phyloP scores from a whole-genome alignment of 2,113 vertebrate genomes.

The Tragelaphus scriptus region DNA sequence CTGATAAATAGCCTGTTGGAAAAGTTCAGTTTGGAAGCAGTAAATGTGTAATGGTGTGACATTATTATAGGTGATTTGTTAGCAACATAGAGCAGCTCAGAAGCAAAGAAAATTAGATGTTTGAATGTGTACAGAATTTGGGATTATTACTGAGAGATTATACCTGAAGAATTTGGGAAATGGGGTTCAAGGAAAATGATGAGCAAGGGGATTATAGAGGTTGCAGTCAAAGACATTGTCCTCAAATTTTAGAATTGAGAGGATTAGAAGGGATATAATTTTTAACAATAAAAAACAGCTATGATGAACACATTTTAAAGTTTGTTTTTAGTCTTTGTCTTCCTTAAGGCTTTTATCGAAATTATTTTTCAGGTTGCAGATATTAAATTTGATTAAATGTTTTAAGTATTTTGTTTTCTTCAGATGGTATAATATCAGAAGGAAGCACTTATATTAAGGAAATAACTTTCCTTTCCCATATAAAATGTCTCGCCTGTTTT shows the following conservation, averaged over 20 bases:
- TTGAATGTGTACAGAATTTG: neutral
- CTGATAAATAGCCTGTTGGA: neutral
- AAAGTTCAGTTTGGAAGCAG: neutral
- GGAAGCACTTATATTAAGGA: conserved; percentile 78
- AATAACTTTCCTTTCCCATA: conserved; percentile 73
- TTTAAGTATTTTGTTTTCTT: conserved; percentile 66
- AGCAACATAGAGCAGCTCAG: neutral
- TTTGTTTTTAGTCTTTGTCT: neutral
- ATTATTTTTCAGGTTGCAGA: conserved; percentile 20
- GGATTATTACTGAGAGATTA: neutral
- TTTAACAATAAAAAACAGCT: neutral
- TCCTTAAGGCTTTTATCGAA: neutral
- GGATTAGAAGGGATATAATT: neutral
- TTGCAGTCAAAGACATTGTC: neutral
- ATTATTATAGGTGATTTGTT: neutral
- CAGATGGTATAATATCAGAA: conserved; percentile 70
- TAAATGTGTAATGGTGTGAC: neutral
- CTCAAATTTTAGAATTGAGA: neutral
- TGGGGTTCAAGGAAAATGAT: neutral
- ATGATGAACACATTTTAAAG: neutral
- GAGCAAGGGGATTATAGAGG: neutral
- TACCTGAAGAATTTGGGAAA: neutral
- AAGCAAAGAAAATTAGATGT: neutral
- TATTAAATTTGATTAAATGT: neutral
- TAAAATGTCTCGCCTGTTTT: conserved; percentile 67